Evolutionary conservation across 2,888 invertebrate species (phyloP), one percentile per base, ranked within the genome.

Genomic region (Lithosia quadra): DNA sequence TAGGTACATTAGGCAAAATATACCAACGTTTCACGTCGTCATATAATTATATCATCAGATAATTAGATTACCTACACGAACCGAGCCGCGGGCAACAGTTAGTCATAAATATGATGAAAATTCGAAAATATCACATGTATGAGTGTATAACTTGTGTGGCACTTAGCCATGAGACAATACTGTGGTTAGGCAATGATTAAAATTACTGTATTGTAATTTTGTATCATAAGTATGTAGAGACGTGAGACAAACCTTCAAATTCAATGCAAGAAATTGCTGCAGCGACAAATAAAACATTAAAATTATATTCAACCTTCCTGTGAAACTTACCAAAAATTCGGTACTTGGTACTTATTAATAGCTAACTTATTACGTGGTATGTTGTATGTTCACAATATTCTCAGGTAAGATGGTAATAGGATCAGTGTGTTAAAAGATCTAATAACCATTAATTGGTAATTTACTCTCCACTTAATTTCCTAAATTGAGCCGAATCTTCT

Each of bases 171-270:
- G 22, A 22, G 22, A 24, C 36, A 9, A 36, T 22, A 39, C 36
- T 15, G 24, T 22, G 15, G 39, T 39, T 8, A 60, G 36, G 36
- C 22, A 60, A 60, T 60, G 36, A 60, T 15, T 13, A 60, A 60
- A 36, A 49, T 60, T 34, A 59, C 58, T 59, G 33, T 8, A 59
- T 21, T 21, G 34, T 59, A 59, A 36, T 36, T 21, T 59, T 59
- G 24, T 4, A 36, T 36, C 22, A 4, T 18, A 18, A 10, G 18
- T 22, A 24, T 39, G 22, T 39, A 18, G 1, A 55, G 63, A 63
- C 28, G 55, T 53, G 63, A 63, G 56, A 63, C 49, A 34, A 53
- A 10, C 63, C 63, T 55, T 36, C 63, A 56, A 63, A 56, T 22
- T 63, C 22, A 28, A 43, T 53, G 28, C 10, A 15, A 55, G 33